phyloP scores from a whole-genome alignment of 2,888 invertebrate species.

The Tubulanus polymorphus region DNA sequence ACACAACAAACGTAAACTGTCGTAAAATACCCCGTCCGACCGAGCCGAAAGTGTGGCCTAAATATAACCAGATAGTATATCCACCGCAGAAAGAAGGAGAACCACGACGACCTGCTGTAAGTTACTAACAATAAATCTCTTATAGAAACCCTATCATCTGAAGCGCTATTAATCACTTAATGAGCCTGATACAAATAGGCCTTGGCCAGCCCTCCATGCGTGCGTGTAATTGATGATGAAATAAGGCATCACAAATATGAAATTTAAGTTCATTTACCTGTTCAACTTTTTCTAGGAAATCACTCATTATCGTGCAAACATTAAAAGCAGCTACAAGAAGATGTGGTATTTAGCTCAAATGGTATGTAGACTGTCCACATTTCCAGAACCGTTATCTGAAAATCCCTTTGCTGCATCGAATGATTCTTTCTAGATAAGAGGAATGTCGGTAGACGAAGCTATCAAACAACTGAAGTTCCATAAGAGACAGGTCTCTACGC shows the following conservation, averaged over 20 bases:
- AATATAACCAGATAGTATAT: slow-evolving; percentile 69
- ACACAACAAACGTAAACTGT: too few species aligned
- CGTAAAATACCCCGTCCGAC: too few species aligned
- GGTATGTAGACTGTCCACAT: slow-evolving; percentile 32
- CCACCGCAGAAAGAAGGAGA: slow-evolving; percentile 74
- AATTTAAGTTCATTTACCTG: not conserved
- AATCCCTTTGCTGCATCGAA: too few species aligned
- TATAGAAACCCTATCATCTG: too few species aligned
- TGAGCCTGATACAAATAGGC: too few species aligned
- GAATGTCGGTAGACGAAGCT: slow-evolving; percentile 91
- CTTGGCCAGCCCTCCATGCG: too few species aligned
- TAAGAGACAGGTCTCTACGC: slow-evolving; percentile 57
- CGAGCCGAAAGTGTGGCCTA: slow-evolving; percentile 20
- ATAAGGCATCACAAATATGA: not conserved
- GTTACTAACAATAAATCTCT: too few species aligned
- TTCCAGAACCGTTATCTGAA: too few species aligned
- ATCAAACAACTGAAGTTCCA: slow-evolving; percentile 83
- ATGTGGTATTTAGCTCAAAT: slow-evolving; percentile 81
- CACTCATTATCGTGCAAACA: slow-evolving; percentile 76
- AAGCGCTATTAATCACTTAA: too few species aligned
- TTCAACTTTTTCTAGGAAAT: slow-evolving; percentile 65
- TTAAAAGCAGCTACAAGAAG: slow-evolving; percentile 87
- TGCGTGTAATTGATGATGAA: too few species aligned
- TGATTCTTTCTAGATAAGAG: slow-evolving; percentile 70
- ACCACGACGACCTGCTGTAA: slow-evolving; percentile 78